A percentile compares a stretch with the other conserved stretches of the same genome.
Evolutionary conservation across 2,797 vertebrate species (phyloP).

Genomic region (Hemitrygon akajei): DNA sequence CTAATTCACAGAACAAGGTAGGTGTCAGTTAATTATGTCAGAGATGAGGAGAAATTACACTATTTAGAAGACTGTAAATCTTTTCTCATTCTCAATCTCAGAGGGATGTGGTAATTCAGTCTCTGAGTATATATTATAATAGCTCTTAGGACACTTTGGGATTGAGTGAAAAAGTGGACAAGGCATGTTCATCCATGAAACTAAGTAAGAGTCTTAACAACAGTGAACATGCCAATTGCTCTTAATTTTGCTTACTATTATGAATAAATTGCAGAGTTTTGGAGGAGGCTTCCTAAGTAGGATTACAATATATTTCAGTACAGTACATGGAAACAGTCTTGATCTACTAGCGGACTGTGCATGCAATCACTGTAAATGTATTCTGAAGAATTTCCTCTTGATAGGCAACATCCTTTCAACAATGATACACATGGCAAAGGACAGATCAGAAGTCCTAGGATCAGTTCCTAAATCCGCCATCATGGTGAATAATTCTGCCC

Average conservation of each 20-base stretch:
- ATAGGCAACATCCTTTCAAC: background rate
- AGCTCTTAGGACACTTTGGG: too few species aligned
- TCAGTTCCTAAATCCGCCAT: background rate
- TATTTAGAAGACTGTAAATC: too few species aligned
- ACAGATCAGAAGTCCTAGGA: background rate
- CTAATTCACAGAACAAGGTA: too few species aligned
- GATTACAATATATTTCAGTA: background rate
- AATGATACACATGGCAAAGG: background rate
- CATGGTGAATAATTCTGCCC: background rate
- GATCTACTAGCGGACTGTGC: background rate
- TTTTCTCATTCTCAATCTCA: too few species aligned
- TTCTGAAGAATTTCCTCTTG: background rate
- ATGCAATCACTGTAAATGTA: background rate
- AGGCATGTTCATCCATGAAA: too few species aligned
- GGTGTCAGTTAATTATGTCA: too few species aligned
- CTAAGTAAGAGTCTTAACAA: too few species aligned
- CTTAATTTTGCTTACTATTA: background rate
- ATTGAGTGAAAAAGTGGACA: too few species aligned
- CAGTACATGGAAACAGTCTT: background rate
- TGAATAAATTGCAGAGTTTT: background rate
- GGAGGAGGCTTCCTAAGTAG: background rate
- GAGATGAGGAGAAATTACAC: too few species aligned
- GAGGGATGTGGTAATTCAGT: too few species aligned
- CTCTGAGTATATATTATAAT: too few species aligned
- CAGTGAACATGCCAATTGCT: too few species aligned